Evolutionary conservation across 2,797 vertebrate genomes (phyloP).

Genomic region (Falco columbarius): DNA sequence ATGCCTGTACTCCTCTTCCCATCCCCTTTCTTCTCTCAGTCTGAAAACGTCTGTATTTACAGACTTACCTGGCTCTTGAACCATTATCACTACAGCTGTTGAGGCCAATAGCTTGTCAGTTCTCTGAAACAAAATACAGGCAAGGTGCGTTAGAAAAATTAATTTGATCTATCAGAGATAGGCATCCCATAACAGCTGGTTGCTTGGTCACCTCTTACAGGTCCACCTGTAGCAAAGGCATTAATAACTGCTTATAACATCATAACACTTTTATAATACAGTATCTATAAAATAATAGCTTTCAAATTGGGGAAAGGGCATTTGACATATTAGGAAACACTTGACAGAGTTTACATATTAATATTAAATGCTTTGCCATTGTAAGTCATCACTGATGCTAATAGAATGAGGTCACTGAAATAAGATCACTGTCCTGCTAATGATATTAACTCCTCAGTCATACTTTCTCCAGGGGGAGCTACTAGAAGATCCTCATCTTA

Average conservation of each 20-base stretch:
- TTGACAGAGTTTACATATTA: not conserved
- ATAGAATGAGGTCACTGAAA: not conserved
- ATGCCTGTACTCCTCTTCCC: not conserved
- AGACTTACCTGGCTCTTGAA: not conserved
- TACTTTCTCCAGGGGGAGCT: not conserved
- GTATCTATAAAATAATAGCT: not conserved
- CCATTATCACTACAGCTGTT: not conserved
- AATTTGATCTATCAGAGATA: not conserved
- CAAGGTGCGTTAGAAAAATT: not conserved
- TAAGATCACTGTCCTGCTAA: not conserved
- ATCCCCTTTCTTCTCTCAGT: not conserved
- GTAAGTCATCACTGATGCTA: not conserved
- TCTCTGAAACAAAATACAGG: not conserved
- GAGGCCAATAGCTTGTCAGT: not conserved
- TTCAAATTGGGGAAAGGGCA: not conserved
- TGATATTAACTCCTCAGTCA: not conserved
- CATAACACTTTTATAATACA: not conserved
- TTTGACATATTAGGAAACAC: conserved; percentile 18
- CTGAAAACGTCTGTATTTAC: not conserved
- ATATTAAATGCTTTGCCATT: not conserved
- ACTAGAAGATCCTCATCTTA: not conserved
- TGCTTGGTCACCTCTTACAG: not conserved
- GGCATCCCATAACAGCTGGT: not conserved
- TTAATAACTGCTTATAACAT: not conserved
- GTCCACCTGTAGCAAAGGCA: not conserved